These are phyloP conservation scores for Melanostoma mellinum DNA, from an alignment of 2,888 invertebrate species.

Conservation along the genomic window DNA sequence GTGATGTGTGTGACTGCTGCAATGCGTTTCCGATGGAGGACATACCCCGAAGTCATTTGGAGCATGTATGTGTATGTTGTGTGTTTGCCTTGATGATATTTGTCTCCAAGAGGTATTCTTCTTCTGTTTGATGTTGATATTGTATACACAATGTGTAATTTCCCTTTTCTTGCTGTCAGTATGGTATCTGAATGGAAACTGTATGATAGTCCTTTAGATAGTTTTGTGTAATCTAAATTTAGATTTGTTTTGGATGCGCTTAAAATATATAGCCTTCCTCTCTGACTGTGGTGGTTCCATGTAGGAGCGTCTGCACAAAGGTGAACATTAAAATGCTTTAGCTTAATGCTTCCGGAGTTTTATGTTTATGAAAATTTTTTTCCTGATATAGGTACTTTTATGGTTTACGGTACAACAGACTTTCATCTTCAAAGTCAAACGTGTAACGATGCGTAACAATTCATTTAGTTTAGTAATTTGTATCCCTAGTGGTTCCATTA, in stretches of 20 bases:
- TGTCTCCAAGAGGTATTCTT: constrained; percentile 13
- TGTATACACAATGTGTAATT: constrained; percentile 50
- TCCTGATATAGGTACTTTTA: neutral
- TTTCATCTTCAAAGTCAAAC: neutral
- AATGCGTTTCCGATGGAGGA: constrained; percentile 60
- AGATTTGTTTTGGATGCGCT: constrained; percentile 30
- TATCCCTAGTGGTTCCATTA: constrained; percentile 7
- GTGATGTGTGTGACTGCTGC: constrained; percentile 31
- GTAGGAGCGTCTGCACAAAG: neutral
- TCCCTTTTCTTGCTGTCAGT: constrained; percentile 11
- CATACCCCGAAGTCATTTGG: constrained; percentile 51
- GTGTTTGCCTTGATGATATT: constrained; percentile 35
- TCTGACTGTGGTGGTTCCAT: constrained; percentile 12
- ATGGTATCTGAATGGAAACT: constrained; percentile 7
- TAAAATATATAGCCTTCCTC: constrained; percentile 11
- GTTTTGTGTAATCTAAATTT: constrained; percentile 31
- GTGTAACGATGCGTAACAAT: constrained; percentile 1
- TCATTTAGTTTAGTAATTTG: constrained; percentile 12
- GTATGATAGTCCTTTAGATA: constrained; percentile 18
- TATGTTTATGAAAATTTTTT: neutral
- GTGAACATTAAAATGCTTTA: constrained; percentile 24
- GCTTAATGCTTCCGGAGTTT: constrained; percentile 44
- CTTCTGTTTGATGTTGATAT: constrained; percentile 38
- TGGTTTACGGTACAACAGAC: neutral
- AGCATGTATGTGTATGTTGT: constrained; percentile 32